phyloP scores from a whole-genome alignment of 2,888 invertebrate species.

The Drosophila anomalipes region DNA sequence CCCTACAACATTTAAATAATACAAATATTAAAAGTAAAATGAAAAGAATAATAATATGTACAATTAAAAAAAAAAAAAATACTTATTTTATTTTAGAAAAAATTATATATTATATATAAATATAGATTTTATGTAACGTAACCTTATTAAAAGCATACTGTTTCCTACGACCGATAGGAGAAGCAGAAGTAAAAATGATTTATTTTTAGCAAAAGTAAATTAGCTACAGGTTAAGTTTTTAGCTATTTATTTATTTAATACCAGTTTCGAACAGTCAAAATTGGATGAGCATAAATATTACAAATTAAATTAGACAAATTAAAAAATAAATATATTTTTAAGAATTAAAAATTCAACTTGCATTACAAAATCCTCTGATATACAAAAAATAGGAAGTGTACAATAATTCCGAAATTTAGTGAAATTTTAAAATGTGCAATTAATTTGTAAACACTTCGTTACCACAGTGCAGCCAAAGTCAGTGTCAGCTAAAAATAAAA shows the following conservation, averaged over 20 bases:
- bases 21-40: too few relatives aligned
- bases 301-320: neutral
- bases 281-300: neutral
- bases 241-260: neutral
- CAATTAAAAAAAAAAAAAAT: neutral
- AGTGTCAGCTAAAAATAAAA: constrained; percentile 75
- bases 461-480: constrained; percentile 67
- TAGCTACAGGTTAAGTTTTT: rapidly evolving
- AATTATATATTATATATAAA: neutral
- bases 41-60: too few relatives aligned
- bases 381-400: neutral
- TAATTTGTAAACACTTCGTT: neutral
- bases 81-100: neutral
- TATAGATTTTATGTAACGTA: neutral
- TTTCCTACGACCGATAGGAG: neutral
- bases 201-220: neutral
- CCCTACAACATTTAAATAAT: neutral
- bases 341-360: neutral
- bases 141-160: neutral
- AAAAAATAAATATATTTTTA: neutral
- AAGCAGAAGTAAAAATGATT: neutral
- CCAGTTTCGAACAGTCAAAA: too few relatives aligned
- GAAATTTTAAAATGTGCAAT: neutral
- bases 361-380: neutral
- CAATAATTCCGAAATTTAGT: neutral